Conservation (phyloP, 2,888 invertebrate species). For the Eremobia ochroleuca region DNA sequence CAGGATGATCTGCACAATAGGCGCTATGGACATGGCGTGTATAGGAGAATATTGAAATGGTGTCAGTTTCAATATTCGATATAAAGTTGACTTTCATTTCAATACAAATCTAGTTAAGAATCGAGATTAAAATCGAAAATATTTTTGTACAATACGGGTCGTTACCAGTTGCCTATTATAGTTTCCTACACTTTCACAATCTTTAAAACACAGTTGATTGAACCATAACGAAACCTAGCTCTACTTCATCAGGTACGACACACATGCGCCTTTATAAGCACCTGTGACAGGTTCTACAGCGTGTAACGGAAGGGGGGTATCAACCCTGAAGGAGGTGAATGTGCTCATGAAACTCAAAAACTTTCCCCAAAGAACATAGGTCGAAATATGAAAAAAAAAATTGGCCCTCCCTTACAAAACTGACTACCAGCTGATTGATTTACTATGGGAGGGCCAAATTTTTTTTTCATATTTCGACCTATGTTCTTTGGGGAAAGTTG, state of each 20-base stretch:
- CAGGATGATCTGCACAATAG: slow-evolving; percentile 9
- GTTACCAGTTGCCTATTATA: no score
- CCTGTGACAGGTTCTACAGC: neutral
- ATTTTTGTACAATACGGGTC: no score
- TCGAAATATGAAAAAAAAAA: no score
- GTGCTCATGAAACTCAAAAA: no score
- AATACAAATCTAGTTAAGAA: neutral
- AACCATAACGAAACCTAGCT: neutral
- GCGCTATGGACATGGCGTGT: neutral
- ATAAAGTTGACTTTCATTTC: neutral
- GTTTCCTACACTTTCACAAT: neutral
- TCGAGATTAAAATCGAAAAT: neutral
- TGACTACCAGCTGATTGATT: no score
- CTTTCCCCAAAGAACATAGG: no score
- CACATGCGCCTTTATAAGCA: neutral
- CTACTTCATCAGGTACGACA: neutral
- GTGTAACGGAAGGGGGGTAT: no score
- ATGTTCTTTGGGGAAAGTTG: no score
- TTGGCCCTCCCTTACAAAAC: no score
- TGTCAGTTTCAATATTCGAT: neutral
- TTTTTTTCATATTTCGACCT: no score
- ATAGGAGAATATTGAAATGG: neutral
- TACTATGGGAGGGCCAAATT: no score
- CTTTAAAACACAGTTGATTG: neutral
- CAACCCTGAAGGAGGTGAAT: no score